Evolutionary conservation across 2,888 invertebrate genomes (phyloP).

Genomic region (Cancer borealis): DNA sequence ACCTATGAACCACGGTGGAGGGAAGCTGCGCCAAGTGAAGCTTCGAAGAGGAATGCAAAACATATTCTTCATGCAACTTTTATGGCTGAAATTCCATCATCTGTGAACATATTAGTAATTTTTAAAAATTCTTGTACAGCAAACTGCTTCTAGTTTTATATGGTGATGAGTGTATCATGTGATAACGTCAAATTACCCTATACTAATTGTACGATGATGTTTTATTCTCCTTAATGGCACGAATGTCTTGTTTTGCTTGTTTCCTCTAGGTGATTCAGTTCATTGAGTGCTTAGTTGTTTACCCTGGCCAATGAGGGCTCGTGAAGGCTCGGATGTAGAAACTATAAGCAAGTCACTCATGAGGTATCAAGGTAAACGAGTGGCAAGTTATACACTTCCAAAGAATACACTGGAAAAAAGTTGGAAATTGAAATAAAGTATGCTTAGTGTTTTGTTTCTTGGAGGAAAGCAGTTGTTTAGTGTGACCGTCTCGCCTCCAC

Average conservation of each 20-base stretch:
- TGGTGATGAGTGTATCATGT: conserved; percentile 57
- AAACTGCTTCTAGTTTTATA: conserved; percentile 61
- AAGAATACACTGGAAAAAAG: not conserved
- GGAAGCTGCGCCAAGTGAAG: not conserved
- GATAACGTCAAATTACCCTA: conserved; percentile 49
- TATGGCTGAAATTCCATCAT: conserved; percentile 18
- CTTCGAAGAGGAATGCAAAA: conserved; percentile 8
- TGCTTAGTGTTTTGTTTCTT: not conserved
- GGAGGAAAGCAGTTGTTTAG: not conserved
- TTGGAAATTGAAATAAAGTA: not conserved
- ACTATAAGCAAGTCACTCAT: not conserved
- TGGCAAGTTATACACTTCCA: not conserved
- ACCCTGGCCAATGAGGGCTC: not conserved
- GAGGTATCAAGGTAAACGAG: not conserved
- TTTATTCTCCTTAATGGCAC: conserved; percentile 28
- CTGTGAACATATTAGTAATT: conserved; percentile 16
- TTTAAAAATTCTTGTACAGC: not conserved
- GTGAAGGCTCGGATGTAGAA: not conserved
- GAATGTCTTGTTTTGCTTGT: not conserved
- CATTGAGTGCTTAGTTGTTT: not conserved
- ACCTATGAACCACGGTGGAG: not conserved
- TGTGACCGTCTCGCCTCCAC: too few relatives aligned
- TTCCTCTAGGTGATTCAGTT: not conserved
- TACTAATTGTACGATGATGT: conserved; percentile 22
- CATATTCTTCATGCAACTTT: not conserved